These are phyloP conservation scores for Poecilia picta DNA, from an alignment of 2,797 vertebrate genomes.

Conservation along the genomic window DNA sequence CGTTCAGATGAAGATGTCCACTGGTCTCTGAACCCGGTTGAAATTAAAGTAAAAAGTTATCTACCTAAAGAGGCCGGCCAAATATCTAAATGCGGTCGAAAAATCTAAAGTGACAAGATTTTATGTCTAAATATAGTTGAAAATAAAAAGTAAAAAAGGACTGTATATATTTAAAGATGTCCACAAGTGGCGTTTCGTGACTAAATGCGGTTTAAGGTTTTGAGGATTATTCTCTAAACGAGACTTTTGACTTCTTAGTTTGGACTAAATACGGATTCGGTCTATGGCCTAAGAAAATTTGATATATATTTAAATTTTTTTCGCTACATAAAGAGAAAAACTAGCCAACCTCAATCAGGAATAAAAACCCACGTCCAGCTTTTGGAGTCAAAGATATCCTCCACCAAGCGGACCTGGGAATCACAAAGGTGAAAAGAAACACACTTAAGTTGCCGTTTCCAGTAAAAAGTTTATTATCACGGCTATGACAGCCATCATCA, in stretches of 20 bases:
- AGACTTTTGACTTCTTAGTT: not conserved
- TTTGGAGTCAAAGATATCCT: not conserved
- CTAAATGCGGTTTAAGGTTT: not conserved
- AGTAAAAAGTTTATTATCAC: constrained; percentile 96
- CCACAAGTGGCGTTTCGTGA: too few species aligned
- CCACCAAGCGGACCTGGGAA: not conserved
- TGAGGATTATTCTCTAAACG: not conserved
- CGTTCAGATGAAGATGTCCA: not conserved
- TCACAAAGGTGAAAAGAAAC: not conserved
- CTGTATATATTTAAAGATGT: not conserved
- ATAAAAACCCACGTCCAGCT: not conserved
- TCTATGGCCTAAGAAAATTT: not conserved
- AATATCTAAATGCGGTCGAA: not conserved
- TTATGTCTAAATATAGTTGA: not conserved
- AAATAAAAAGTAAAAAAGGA: not conserved
- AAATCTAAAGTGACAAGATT: not conserved
- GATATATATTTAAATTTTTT: not conserved
- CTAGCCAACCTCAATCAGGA: not conserved
- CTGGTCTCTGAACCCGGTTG: not conserved
- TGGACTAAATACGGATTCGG: not conserved
- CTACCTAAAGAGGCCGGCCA: not conserved
- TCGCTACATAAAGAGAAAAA: not conserved
- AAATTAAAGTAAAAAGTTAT: not conserved
- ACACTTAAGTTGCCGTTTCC: constrained; percentile 78
- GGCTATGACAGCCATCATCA: constrained; percentile 59